A percentile compares a stretch with the other conserved stretches of the same genome.
These are phyloP conservation scores for Danionella dracula DNA, from an alignment of 2,797 vertebrate species.

Conservation along the genomic window DNA sequence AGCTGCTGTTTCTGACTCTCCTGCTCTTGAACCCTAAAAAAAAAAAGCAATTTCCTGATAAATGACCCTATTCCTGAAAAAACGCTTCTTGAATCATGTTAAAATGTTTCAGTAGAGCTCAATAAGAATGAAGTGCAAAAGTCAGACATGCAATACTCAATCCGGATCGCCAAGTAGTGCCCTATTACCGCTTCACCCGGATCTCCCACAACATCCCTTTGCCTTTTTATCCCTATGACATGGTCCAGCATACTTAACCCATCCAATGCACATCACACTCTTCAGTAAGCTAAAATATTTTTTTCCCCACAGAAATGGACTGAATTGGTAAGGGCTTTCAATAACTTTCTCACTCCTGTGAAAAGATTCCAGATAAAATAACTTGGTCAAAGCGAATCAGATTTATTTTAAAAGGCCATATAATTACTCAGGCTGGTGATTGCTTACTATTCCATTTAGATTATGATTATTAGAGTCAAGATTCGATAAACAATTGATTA, in stretches of 20 bases:
- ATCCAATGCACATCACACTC: slow-evolving; percentile 6
- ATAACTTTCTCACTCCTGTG: neutral
- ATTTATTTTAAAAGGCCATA: too few relatives aligned
- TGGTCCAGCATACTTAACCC: neutral
- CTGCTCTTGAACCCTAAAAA: slow-evolving; percentile 73
- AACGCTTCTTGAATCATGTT: neutral
- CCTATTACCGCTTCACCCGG: slow-evolving; percentile 53
- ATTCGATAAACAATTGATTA: too few relatives aligned
- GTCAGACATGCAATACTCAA: slow-evolving; percentile 66
- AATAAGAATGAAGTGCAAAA: neutral
- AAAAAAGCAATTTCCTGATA: too few relatives aligned
- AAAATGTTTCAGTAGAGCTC: too few relatives aligned
- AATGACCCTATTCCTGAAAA: too few relatives aligned
- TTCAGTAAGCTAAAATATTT: slow-evolving; percentile 14
- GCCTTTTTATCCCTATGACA: slow-evolving; percentile 28
- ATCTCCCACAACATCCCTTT: slow-evolving; percentile 21
- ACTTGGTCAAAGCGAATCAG: too few relatives aligned
- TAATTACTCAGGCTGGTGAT: too few relatives aligned
- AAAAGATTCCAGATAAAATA: neutral
- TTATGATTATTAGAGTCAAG: too few relatives aligned
- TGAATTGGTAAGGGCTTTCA: neutral
- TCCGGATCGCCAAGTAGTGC: slow-evolving; percentile 73
- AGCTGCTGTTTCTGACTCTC: slow-evolving; percentile 73
- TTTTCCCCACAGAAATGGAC: neutral
- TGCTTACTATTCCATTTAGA: too few relatives aligned